Evolutionary conservation across 1,140 invertebrate species (phyloP).

Genomic region (Cyclargus thomasi): DNA sequence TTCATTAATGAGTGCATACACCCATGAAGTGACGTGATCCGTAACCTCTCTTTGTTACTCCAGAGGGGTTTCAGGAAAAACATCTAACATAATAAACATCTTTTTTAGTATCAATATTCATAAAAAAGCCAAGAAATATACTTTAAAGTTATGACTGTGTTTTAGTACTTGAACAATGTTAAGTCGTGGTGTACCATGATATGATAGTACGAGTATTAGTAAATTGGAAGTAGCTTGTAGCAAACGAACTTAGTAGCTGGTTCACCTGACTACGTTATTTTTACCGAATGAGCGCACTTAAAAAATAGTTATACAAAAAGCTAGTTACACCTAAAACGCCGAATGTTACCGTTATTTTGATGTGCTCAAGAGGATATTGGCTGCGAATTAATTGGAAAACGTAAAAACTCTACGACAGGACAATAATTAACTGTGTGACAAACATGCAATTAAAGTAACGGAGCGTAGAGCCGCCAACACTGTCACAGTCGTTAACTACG

Average conservation of each 20-base stretch:
- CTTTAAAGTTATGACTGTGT: too few relatives aligned
- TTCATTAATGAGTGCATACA: not conserved
- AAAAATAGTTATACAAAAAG: not conserved
- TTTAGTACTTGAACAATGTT: too few relatives aligned
- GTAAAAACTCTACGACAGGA: constrained; percentile 17
- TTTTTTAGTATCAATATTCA: too few relatives aligned
- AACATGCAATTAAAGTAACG: constrained; percentile 66
- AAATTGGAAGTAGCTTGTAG: too few relatives aligned
- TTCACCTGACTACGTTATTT: too few relatives aligned
- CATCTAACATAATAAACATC: too few relatives aligned
- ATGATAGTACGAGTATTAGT: too few relatives aligned
- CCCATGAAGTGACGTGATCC: not conserved
- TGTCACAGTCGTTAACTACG: constrained; percentile 4
- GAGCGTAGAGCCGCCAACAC: constrained; percentile 49
- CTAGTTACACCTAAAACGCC: not conserved
- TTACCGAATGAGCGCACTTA: not conserved
- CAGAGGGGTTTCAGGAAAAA: too few relatives aligned
- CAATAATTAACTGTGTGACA: constrained; percentile 29
- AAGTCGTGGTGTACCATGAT: too few relatives aligned
- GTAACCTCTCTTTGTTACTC: not conserved
- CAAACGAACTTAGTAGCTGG: too few relatives aligned
- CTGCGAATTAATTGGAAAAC: not conserved
- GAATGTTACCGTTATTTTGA: not conserved
- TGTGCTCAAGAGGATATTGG: not conserved
- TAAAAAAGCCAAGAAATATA: too few relatives aligned